Evolutionary conservation across 1,140 invertebrate genomes (phyloP).

Genomic region (Drosophila littoralis): DNA sequence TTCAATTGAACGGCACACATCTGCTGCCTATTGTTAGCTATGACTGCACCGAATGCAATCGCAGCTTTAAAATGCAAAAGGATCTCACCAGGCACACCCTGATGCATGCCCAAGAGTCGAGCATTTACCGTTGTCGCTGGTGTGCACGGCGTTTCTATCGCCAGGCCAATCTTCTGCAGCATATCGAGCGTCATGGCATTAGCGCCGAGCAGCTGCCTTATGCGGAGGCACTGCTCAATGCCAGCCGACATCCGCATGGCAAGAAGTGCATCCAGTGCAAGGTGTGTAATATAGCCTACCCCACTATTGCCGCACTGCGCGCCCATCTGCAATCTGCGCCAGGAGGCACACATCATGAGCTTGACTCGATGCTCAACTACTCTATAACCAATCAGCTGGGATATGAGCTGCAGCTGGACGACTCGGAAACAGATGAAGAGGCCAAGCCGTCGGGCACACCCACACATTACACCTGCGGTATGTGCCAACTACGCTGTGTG

Average conservation of each 20-base stretch:
- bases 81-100: constrained; percentile 85
- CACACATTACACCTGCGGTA: constrained; percentile 84
- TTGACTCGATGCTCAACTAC: constrained; percentile 61
- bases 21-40: constrained; percentile 17
- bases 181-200: constrained; percentile 72
- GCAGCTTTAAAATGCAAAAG: constrained; percentile 85
- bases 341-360: constrained; percentile 42
- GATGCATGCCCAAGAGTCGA: constrained; percentile 84
- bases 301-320: constrained; percentile 53
- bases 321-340: constrained; percentile 51
- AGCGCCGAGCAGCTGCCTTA: constrained; percentile 51
- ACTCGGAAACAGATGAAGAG: constrained; percentile 77
- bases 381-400: constrained; percentile 77
- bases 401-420: constrained; percentile 70
- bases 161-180: constrained; percentile 83
- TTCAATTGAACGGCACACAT: constrained; percentile 2
- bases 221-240: constrained; percentile 63
- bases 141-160: constrained; percentile 86
- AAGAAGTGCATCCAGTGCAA: constrained; percentile 65
- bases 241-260: constrained; percentile 59
- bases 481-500: constrained; percentile 84
- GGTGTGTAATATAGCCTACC: constrained; percentile 57
- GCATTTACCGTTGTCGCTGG: constrained; percentile 85
- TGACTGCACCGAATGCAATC: constrained; percentile 85
- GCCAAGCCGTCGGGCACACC: constrained; percentile 37